Percentiles rank a stretch among this genome's conserved stretches.
phyloP scores from a whole-genome alignment of 2,797 vertebrate genomes.

The Myotis myotis region DNA sequence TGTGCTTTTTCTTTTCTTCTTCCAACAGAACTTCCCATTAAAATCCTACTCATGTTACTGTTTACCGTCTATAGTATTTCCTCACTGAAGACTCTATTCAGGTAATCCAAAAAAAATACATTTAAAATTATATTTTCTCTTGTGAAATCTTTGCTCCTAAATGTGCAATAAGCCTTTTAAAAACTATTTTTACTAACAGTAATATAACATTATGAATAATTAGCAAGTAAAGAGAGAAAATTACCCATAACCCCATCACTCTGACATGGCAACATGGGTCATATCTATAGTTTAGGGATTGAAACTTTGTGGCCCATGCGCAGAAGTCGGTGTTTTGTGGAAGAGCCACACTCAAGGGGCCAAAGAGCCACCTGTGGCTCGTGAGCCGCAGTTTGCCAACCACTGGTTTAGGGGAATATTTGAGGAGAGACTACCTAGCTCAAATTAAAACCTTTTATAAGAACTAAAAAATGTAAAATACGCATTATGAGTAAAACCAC shows the following conservation, averaged over 20 bases:
- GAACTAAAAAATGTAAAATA: conserved; percentile 15
- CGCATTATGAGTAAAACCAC: not conserved
- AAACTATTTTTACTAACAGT: not conserved
- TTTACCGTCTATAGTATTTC: conserved; percentile 92
- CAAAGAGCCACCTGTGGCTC: no score
- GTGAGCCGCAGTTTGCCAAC: no score
- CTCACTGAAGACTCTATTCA: conserved; percentile 90
- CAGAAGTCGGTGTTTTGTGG: no score
- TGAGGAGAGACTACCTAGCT: not conserved
- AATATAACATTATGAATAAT: not conserved
- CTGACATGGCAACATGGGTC: not conserved
- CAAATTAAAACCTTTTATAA: conserved; percentile 6
- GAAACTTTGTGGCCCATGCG: no score
- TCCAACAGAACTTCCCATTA: conserved; percentile 92
- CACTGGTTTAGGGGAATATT: not conserved
- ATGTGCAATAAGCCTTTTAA: conserved; percentile 19
- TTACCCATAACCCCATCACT: not conserved
- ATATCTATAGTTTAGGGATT: not conserved
- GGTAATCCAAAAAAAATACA: conserved; percentile 83
- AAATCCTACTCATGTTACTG: conserved; percentile 93
- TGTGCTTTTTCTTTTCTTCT: conserved; percentile 39
- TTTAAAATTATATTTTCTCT: conserved; percentile 50
- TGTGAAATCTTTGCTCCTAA: conserved; percentile 42
- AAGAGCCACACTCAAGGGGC: no score
- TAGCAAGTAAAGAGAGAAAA: not conserved